phyloP scores from a whole-genome alignment of 1,140 invertebrate species.

The Samia ricini region DNA sequence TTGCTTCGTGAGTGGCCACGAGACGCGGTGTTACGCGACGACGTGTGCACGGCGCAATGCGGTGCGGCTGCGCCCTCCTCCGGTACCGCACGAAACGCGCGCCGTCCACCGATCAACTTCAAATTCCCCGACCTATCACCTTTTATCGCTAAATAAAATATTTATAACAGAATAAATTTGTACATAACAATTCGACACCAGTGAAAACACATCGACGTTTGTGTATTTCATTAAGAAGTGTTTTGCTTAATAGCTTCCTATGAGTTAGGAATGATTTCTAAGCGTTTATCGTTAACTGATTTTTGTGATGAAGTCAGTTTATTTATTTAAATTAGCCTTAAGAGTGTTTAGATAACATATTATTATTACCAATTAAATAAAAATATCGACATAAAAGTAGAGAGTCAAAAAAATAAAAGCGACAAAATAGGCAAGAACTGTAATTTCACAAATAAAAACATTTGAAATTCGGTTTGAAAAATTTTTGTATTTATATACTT shows the following conservation, averaged over 20 bases:
- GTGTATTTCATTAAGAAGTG: background rate
- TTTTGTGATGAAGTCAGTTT: background rate
- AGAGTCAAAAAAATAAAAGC: too few relatives aligned
- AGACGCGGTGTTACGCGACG: conserved; percentile 89
- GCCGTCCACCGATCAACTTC: conserved; percentile 59
- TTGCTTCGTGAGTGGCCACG: conserved; percentile 88
- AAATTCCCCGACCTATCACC: conserved; percentile 68
- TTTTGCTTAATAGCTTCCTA: background rate
- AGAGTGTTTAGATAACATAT: background rate
- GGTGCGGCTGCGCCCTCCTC: conserved; percentile 72
- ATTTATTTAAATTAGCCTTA: background rate
- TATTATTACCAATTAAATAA: background rate
- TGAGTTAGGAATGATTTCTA: background rate
- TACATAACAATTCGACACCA: background rate
- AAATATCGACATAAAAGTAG: background rate
- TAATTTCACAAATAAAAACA: too few relatives aligned
- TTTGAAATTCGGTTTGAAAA: too few relatives aligned
- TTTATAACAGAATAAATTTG: background rate
- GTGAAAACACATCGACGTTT: background rate
- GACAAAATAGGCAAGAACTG: too few relatives aligned
- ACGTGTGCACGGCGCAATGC: conserved; percentile 94
- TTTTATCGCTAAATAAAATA: conserved; percentile 59
- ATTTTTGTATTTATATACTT: too few relatives aligned
- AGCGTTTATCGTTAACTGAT: background rate
- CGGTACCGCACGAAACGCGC: conserved; percentile 50